Evolutionary conservation across 2,888 invertebrate genomes (phyloP).

Genomic region (Lithophane leautieri): DNA sequence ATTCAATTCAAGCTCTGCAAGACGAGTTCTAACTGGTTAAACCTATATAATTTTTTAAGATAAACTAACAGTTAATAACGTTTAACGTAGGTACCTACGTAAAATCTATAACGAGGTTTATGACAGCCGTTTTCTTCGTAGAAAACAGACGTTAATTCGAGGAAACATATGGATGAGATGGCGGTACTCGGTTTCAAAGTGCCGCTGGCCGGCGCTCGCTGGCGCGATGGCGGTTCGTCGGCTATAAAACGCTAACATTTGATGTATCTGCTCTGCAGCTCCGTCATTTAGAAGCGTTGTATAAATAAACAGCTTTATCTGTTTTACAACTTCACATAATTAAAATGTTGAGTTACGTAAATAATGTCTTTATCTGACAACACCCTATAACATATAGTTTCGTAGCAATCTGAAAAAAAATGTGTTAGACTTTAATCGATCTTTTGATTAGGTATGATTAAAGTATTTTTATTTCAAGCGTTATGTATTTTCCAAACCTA

Average conservation of each 20-base stretch:
- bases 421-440: background rate
- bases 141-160: conserved; percentile 90
- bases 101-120: conserved; percentile 85
- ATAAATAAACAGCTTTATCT: conserved; percentile 87
- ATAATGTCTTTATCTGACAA: conserved; percentile 61
- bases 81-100: conserved; percentile 76
- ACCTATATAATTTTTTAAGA: conserved; percentile 58
- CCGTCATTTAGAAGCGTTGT: conserved; percentile 79
- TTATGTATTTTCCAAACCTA: background rate
- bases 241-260: conserved; percentile 85
- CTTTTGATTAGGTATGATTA: background rate
- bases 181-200: conserved; percentile 88
- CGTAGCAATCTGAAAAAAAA: background rate
- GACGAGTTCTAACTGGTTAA: background rate
- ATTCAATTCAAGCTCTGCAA: background rate
- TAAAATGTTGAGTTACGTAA: conserved; percentile 70
- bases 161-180: conserved; percentile 89
- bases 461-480: background rate
- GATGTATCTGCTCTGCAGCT: conserved; percentile 84
- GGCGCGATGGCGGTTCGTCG: conserved; percentile 68
- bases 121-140: conserved; percentile 86
- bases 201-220: conserved; percentile 74
- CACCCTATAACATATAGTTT: background rate
- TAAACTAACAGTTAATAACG: conserved; percentile 86
- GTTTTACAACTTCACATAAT: conserved; percentile 79